These are phyloP conservation scores for Amia ocellicauda DNA, from an alignment of 2,113 vertebrate genomes.

Conservation along the genomic window DNA sequence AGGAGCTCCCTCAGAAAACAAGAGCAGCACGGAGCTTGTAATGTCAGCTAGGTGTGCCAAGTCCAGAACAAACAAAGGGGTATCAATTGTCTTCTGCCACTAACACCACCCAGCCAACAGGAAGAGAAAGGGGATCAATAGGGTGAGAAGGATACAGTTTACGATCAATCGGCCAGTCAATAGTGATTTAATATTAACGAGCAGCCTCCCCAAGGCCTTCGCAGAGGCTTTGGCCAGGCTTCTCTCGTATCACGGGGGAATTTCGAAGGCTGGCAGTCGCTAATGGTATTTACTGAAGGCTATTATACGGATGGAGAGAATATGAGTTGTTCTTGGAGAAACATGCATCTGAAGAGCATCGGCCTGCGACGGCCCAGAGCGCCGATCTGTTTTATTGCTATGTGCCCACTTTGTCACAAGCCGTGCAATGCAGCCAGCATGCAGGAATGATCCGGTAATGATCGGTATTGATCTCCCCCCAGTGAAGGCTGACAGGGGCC, in stretches of 20 bases:
- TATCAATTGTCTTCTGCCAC: neutral
- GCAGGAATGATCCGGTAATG: neutral
- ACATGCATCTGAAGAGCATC: too few relatives aligned
- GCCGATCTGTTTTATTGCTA: neutral
- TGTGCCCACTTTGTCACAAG: neutral
- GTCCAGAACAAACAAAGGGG: neutral
- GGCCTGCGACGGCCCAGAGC: neutral
- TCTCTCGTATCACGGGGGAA: constrained; percentile 8
- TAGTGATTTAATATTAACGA: constrained; percentile 15
- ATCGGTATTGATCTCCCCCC: neutral
- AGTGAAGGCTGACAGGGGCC: neutral
- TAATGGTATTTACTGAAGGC: constrained; percentile 10
- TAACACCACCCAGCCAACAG: neutral
- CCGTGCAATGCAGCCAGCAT: neutral
- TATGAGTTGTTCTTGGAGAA: too few relatives aligned
- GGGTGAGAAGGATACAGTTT: neutral
- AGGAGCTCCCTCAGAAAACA: too few relatives aligned
- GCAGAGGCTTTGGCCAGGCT: neutral
- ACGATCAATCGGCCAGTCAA: constrained; percentile 15
- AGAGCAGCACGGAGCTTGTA: too few relatives aligned
- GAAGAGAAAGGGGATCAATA: constrained; percentile 1
- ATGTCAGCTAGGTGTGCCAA: too few relatives aligned
- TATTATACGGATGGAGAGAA: neutral
- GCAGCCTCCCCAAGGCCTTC: neutral
- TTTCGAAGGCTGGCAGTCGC: constrained; percentile 10